phyloP scores from a whole-genome alignment of 2,888 invertebrate genomes.

The Dioctria linearis region DNA sequence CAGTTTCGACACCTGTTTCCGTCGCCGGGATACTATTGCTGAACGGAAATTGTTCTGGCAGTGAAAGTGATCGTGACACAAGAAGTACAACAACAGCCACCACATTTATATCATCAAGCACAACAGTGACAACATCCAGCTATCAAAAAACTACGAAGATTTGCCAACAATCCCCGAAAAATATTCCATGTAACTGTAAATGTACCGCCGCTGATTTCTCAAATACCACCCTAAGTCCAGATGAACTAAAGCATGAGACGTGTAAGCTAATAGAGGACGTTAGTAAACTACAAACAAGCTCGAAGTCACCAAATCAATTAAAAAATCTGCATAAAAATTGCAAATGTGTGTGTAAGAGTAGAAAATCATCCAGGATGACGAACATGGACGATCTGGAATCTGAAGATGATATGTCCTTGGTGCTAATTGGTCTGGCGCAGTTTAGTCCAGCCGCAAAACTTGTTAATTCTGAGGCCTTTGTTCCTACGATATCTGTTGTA shows the following conservation, averaged over 20 bases:
- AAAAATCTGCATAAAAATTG: constrained; percentile 62
- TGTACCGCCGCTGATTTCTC: constrained; percentile 69
- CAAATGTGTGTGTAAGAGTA: constrained; percentile 63
- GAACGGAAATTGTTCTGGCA: constrained; percentile 50
- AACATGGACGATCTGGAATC: constrained; percentile 70
- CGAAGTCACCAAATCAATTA: constrained; percentile 48
- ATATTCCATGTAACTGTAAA: constrained; percentile 67
- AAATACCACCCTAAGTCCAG: constrained; percentile 67
- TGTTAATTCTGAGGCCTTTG: constrained; percentile 71
- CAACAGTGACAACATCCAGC: constrained; percentile 46
- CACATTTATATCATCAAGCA: constrained; percentile 35
- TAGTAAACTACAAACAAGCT: constrained; percentile 62
- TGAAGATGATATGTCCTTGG: constrained; percentile 78
- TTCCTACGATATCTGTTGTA: constrained; percentile 82
- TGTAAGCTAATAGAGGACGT: constrained; percentile 68
- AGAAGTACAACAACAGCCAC: constrained; percentile 24
- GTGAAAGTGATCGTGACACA: constrained; percentile 44
- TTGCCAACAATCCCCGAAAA: constrained; percentile 38
- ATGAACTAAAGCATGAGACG: constrained; percentile 69
- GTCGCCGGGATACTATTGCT: constrained; percentile 45
- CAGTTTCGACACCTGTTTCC: constrained; percentile 52
- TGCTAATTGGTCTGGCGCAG: constrained; percentile 78
- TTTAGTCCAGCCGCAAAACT: constrained; percentile 73
- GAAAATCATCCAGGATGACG: not conserved
- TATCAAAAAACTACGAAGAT: constrained; percentile 15